Evolutionary conservation across 2,888 invertebrate genomes (phyloP).

Genomic region (Volucella inanis): DNA sequence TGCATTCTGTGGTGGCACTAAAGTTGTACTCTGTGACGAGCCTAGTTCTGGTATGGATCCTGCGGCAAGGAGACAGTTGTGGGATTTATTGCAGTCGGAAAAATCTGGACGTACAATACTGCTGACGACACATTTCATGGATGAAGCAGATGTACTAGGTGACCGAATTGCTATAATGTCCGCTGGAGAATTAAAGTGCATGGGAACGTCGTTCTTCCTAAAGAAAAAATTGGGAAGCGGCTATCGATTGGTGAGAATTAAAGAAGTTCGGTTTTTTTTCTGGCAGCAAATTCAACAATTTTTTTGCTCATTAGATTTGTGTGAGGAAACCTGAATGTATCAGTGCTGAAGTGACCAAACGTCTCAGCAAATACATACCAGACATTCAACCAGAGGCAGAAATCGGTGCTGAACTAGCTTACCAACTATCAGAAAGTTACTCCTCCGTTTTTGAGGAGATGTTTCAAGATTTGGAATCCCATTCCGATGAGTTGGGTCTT

Average conservation of each 20-base stretch:
- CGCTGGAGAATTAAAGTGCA: slow-evolving; percentile 89
- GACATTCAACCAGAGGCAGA: slow-evolving; percentile 87
- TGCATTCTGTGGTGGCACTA: slow-evolving; percentile 88
- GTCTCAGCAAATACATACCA: slow-evolving; percentile 87
- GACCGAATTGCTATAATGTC: slow-evolving; percentile 94
- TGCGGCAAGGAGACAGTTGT: slow-evolving; percentile 89
- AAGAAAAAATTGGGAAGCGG: slow-evolving; percentile 92
- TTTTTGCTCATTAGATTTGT: slow-evolving; percentile 78
- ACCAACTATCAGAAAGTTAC: slow-evolving; percentile 86
- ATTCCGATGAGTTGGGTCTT: slow-evolving; percentile 85
- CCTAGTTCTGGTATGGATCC: slow-evolving; percentile 85
- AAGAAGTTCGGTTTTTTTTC: too few relatives aligned
- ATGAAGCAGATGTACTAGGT: slow-evolving; percentile 92
- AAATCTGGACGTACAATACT: slow-evolving; percentile 90
- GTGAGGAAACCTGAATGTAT: slow-evolving; percentile 85
- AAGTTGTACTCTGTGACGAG: slow-evolving; percentile 80
- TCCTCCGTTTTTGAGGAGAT: slow-evolving; percentile 87
- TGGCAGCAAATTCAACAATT: too few relatives aligned
- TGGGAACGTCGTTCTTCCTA: slow-evolving; percentile 90
- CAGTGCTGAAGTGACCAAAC: slow-evolving; percentile 84
- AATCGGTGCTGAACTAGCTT: slow-evolving; percentile 90
- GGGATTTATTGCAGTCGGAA: slow-evolving; percentile 89
- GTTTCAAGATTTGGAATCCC: slow-evolving; percentile 87
- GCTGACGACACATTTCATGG: slow-evolving; percentile 92
- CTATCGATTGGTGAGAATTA: slow-evolving; percentile 86